Evolutionary conservation across 2,888 invertebrate genomes (phyloP), one percentile per base, ranked within the genome.

Genomic region (Cheilosia urbana): DNA sequence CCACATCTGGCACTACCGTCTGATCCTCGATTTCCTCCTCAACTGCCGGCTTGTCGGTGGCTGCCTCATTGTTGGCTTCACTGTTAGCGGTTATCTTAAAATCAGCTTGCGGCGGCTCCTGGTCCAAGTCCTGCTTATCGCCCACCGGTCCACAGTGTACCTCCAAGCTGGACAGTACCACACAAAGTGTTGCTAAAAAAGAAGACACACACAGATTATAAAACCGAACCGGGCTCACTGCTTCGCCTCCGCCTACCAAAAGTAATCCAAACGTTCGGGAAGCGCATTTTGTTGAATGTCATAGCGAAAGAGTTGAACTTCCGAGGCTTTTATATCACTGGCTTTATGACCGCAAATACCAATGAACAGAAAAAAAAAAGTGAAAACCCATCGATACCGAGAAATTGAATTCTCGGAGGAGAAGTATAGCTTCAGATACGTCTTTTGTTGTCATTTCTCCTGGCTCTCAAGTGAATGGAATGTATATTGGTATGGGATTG

Each of bases 251-350:
- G 30, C 30, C 30, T 85, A 85, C 85, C 85, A 75, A 85, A 66
- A 77, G 81, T 81, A 81, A 81, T 85, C 85, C 85, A 85, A 72
- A 85, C 81, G 76, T 72, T 72, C 71, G 85, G 81, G 81, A 77
- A 81, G 85, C 85, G 85, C 85, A 85, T 85, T 81, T 81, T 66
- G 81, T 76, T 81, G 81, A 85, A 85, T 81, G 81, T 85, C 85
- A 81, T 81, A 37, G 58, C 71, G 57, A 76, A 62, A 81, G 81
- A 85, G 62, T 81, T 72, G 60, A 77, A 72, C 85, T 85, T 85
- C 76, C 76, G 81, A 81, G 76, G 81, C 85, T 85, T 85, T 85
- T 85, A 85, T 85, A 85, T 85, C 81, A 77, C 81, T 81, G 72
- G 71, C 51, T 21, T 65, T 77, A 34, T 55, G 62, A 62, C 81